These are phyloP conservation scores for Galaxias olidus DNA, from an alignment of 2,797 vertebrate genomes.

Conservation along the genomic window DNA sequence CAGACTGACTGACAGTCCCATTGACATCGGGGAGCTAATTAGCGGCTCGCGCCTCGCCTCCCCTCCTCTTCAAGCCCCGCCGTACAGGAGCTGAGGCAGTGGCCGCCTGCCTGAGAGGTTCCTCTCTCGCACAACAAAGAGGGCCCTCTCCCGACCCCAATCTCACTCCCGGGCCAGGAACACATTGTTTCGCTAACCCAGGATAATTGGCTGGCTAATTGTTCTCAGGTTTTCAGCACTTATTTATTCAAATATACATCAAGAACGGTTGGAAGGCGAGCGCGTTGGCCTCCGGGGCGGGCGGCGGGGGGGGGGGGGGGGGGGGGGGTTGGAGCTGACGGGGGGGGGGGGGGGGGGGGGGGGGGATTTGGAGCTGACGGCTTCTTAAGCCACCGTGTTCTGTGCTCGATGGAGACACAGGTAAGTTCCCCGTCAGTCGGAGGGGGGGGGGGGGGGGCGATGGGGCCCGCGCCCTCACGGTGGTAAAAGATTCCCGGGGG, in stretches of 20 bases:
- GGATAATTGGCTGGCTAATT: slow-evolving; percentile 66
- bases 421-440: no score
- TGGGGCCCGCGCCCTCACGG: no score
- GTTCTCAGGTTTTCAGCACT: slow-evolving; percentile 36
- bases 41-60: slow-evolving; percentile 52
- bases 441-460: no score
- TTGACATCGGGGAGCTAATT: slow-evolving; percentile 63
- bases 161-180: slow-evolving; percentile 35
- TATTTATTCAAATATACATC: slow-evolving; percentile 21
- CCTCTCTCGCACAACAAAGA: slow-evolving; percentile 43
- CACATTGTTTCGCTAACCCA: slow-evolving; percentile 34
- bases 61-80: slow-evolving; percentile 14
- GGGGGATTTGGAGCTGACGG: no score
- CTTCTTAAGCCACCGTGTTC: no score
- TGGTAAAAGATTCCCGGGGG: no score
- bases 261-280: slow-evolving; percentile 16
- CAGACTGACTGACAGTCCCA: slow-evolving; percentile 39
- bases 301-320: no score
- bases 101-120: slow-evolving; percentile 47
- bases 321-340: no score
- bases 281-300: no score
- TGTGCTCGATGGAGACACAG: no score
- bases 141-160: slow-evolving; percentile 31
- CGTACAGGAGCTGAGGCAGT: slow-evolving; percentile 14
- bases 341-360: no score